phyloP scores from a whole-genome alignment of 53 echinoderm and acorn worm genomes.

The Stichopus horrens region DNA sequence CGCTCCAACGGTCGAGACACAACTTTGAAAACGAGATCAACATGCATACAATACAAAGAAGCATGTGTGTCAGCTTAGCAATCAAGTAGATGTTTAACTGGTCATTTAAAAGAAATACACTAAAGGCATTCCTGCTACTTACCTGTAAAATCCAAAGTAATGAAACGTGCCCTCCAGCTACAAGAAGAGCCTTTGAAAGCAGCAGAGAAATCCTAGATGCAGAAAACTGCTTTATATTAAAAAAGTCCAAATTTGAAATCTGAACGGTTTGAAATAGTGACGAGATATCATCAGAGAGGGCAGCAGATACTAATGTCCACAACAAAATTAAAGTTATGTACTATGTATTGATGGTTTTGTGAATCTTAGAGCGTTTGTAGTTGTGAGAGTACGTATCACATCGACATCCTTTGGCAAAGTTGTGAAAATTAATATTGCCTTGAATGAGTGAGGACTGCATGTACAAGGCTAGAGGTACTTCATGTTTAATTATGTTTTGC shows the following conservation, averaged over 20 bases:
- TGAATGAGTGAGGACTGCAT: too few species aligned
- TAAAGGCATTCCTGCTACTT: background rate
- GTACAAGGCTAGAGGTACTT: too few species aligned
- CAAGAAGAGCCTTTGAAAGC: background rate
- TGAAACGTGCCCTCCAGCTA: background rate
- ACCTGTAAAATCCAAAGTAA: constrained; percentile 5
- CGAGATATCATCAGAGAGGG: constrained; percentile 10
- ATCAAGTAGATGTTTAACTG: background rate
- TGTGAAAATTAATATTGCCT: too few species aligned
- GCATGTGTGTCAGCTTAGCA: background rate
- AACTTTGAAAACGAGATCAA: background rate
- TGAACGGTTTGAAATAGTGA: background rate
- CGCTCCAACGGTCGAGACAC: background rate
- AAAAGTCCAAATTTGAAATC: constrained; percentile 6
- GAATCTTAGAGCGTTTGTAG: too few species aligned
- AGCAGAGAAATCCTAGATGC: background rate
- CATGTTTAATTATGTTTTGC: too few species aligned
- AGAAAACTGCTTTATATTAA: background rate
- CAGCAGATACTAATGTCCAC: background rate
- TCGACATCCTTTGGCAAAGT: too few species aligned
- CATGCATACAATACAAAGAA: background rate
- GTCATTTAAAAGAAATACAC: background rate
- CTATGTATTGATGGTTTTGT: too few species aligned
- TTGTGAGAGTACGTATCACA: too few species aligned
- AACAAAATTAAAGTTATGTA: background rate